Conservation (phyloP, 2,797 vertebrate genomes). For the Notoglanidium macrostoma region DNA sequence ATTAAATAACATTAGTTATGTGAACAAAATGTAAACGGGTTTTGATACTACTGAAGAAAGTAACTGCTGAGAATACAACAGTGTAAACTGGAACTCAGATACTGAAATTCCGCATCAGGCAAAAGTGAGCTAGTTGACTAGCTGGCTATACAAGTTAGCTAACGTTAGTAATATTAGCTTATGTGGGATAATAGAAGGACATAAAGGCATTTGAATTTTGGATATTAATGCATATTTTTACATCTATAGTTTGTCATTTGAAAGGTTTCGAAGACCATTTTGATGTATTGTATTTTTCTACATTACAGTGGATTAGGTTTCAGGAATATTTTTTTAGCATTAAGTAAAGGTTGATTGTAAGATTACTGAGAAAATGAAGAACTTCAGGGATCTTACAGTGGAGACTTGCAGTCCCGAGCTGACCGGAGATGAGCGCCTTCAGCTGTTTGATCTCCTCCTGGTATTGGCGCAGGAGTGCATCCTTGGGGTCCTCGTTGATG, state of each 20-base stretch:
- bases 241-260: background rate
- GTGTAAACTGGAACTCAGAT: background rate
- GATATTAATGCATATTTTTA: background rate
- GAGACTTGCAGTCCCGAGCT: slow-evolving; percentile 67
- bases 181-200: background rate
- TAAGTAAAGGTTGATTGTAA: background rate
- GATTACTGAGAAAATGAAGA: background rate
- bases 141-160: background rate
- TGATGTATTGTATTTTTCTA: background rate
- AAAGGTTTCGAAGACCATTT: background rate
- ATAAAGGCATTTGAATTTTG: background rate
- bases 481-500: slow-evolving; percentile 91
- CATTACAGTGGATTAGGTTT: background rate
- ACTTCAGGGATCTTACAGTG: slow-evolving; percentile 65
- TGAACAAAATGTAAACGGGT: background rate
- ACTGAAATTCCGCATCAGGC: background rate
- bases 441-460: slow-evolving; percentile 89
- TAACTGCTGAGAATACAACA: background rate
- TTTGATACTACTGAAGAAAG: background rate
- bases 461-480: slow-evolving; percentile 87
- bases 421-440: slow-evolving; percentile 77
- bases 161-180: background rate
- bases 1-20: background rate
- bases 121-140: background rate
- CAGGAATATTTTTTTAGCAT: background rate